Conservation (phyloP, 2,888 invertebrate species). For the Chrysolina oricalcia region DNA sequence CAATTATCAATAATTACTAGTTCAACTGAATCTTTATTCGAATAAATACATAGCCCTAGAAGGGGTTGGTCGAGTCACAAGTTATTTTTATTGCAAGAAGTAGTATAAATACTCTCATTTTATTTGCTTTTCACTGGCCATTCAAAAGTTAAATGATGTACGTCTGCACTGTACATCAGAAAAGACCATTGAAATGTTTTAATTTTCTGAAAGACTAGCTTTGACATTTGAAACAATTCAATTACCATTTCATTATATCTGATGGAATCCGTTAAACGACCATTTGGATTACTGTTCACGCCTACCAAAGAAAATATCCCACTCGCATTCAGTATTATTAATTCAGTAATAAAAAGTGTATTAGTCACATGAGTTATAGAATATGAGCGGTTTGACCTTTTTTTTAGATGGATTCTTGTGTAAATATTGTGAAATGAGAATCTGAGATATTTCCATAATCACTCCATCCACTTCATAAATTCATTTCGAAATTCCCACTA, state of each 20-base stretch:
- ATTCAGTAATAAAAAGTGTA: neutral
- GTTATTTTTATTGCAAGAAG: too few relatives aligned
- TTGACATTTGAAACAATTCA: neutral
- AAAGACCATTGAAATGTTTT: too few relatives aligned
- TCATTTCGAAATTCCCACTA: neutral
- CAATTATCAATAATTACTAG: too few relatives aligned
- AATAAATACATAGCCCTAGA: too few relatives aligned
- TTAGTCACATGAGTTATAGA: neutral
- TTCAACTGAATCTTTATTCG: too few relatives aligned
- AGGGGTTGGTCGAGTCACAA: too few relatives aligned
- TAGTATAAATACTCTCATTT: too few relatives aligned
- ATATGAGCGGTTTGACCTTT: neutral
- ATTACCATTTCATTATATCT: neutral
- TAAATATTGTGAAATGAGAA: conserved; percentile 1
- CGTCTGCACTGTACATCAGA: too few relatives aligned
- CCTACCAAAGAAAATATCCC: neutral
- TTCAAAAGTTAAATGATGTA: too few relatives aligned
- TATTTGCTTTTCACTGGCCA: too few relatives aligned
- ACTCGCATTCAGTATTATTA: neutral
- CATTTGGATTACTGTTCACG: neutral
- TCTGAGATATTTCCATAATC: conserved; percentile 1
- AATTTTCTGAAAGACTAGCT: neutral
- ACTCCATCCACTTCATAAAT: neutral
- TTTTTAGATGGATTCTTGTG: neutral
- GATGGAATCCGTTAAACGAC: neutral